Percentiles rank a stretch among this genome's conserved stretches.
These are phyloP conservation scores for Clarias macrocephalus DNA, from an alignment of 2,113 vertebrate species.

Conservation along the genomic window DNA sequence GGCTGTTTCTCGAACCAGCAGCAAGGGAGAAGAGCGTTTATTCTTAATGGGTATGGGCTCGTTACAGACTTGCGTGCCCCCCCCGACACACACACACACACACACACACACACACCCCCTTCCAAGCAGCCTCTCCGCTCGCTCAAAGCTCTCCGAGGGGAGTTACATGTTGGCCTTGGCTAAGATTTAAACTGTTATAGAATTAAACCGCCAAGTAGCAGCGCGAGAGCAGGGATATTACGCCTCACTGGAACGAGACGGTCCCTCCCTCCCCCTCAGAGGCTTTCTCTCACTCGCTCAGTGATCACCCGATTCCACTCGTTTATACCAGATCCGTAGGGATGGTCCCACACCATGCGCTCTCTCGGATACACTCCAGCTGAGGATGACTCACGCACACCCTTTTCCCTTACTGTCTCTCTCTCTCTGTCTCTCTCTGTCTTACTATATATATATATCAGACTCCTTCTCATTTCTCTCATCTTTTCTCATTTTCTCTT, in stretches of 20 bases:
- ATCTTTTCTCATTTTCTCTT: neutral
- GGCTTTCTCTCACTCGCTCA: conserved; percentile 1
- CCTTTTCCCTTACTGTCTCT: conserved; percentile 13
- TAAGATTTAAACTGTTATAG: conserved; percentile 51
- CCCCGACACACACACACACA: too few species aligned
- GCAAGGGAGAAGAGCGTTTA: conserved; percentile 40
- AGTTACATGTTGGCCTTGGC: conserved; percentile 37
- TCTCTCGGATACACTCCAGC: conserved; percentile 37
- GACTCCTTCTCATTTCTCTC: neutral
- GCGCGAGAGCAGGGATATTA: conserved; percentile 35
- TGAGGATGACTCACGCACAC: conserved; percentile 50
- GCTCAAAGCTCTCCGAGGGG: conserved; percentile 11
- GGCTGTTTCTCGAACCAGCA: conserved; percentile 13
- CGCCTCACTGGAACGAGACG: conserved; percentile 36
- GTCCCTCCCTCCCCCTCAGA: neutral
- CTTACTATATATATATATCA: too few species aligned
- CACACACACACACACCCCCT: too few species aligned
- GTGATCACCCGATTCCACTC: conserved; percentile 31
- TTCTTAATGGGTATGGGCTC: conserved; percentile 32
- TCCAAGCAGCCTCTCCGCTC: neutral
- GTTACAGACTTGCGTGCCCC: neutral
- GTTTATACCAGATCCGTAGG: conserved; percentile 34
- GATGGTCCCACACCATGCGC: conserved; percentile 20
- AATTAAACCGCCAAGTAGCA: conserved; percentile 32
- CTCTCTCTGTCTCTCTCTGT: neutral